phyloP scores from a whole-genome alignment of 2,888 invertebrate species.

The Eubasilissa splendida region DNA sequence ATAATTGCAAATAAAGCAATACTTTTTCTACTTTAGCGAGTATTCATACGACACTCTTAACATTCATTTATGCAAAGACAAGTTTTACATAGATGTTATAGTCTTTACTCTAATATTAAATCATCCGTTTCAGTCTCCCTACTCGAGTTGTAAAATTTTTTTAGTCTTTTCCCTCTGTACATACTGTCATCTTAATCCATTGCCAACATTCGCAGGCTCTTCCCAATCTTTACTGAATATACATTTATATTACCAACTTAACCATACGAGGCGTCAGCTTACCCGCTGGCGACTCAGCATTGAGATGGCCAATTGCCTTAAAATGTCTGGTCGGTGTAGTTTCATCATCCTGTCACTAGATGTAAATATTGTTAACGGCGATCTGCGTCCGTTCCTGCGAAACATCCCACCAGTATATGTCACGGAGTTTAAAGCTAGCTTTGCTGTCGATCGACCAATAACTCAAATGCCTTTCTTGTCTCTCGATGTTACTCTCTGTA shows the following conservation, averaged over 20 bases:
- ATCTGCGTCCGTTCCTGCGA: neutral
- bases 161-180: constrained; percentile 48
- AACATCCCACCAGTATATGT: neutral
- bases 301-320: constrained; percentile 38
- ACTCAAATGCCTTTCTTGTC: constrained; percentile 52
- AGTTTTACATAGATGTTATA: constrained; percentile 52
- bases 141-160: constrained; percentile 29
- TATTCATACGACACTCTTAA: constrained; percentile 54
- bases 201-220: neutral
- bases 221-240: neutral
- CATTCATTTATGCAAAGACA: constrained; percentile 51
- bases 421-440: constrained; percentile 35
- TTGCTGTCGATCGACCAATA: constrained; percentile 52
- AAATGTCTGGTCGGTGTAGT: constrained; percentile 18
- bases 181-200: constrained; percentile 42
- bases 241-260: no score
- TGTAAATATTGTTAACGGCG: constrained; percentile 15
- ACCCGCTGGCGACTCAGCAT: neutral
- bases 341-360: constrained; percentile 16
- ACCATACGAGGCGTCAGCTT: no score
- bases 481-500: constrained; percentile 51
- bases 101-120: constrained; percentile 34
- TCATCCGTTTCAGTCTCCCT: neutral
- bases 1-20: constrained; percentile 59
- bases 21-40: constrained; percentile 59